A percentile compares a stretch with the other conserved stretches of the same genome.
phyloP scores from a whole-genome alignment of 2,888 invertebrate species.

The Philaethria dido region DNA sequence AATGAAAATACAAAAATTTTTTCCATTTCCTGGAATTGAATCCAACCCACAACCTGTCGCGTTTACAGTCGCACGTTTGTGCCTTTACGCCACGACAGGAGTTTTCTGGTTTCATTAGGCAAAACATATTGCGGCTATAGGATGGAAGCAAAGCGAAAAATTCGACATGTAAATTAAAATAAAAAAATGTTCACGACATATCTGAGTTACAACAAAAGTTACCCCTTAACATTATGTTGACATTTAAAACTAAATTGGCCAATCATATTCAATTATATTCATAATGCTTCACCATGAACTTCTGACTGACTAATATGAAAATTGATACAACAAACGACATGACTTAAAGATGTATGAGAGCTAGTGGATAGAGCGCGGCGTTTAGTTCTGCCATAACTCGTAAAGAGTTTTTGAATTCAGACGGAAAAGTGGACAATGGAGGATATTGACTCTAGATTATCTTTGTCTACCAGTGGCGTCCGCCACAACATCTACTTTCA shows the following conservation, averaged over 20 bases:
- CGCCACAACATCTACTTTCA: too few relatives aligned
- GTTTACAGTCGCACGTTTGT: too few relatives aligned
- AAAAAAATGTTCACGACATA: slow-evolving; percentile 25
- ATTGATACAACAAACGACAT: slow-evolving; percentile 4
- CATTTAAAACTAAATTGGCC: slow-evolving; percentile 47
- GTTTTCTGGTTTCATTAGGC: too few relatives aligned
- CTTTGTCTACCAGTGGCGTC: too few relatives aligned
- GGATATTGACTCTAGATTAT: not conserved
- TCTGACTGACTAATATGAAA: slow-evolving; percentile 30
- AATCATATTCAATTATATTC: slow-evolving; percentile 36
- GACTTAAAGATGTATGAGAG: not conserved
- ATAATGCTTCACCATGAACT: slow-evolving; percentile 44
- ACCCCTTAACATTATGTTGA: slow-evolving; percentile 40
- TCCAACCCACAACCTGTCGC: too few relatives aligned
- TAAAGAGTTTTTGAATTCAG: too few relatives aligned
- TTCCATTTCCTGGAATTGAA: too few relatives aligned
- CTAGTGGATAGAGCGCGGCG: not conserved
- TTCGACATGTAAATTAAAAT: too few relatives aligned
- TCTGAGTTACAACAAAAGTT: slow-evolving; percentile 22
- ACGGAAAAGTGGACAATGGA: not conserved
- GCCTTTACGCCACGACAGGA: too few relatives aligned
- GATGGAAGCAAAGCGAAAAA: too few relatives aligned
- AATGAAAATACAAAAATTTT: too few relatives aligned
- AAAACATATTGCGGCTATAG: too few relatives aligned
- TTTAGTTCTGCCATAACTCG: not conserved